A percentile compares a stretch with the other conserved stretches of the same genome.
Evolutionary conservation across 2,113 vertebrate genomes (phyloP).

Genomic region (Centropus unirufus): DNA sequence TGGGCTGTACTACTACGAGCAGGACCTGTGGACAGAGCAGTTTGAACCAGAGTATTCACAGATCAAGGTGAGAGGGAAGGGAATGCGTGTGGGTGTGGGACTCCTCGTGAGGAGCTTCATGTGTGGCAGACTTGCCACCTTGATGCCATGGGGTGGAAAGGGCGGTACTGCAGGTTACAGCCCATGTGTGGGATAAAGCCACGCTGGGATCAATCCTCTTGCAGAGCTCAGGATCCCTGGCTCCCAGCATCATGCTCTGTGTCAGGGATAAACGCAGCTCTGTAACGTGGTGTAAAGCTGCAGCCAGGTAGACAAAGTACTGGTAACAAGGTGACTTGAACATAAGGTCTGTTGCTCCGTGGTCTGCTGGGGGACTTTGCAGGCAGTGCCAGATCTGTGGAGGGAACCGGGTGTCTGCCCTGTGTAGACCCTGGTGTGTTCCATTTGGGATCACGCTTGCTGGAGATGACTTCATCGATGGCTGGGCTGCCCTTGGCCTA

Average conservation of each 20-base stretch:
- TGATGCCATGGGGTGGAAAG: background rate
- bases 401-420: background rate
- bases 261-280: background rate
- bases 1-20: conserved; percentile 96
- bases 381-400: background rate
- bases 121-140: background rate
- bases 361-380: background rate
- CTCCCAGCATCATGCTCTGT: background rate
- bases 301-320: background rate
- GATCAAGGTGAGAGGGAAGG: conserved; percentile 89
- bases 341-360: background rate
- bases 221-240: background rate
- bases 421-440: background rate
- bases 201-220: background rate
- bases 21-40: conserved; percentile 95
- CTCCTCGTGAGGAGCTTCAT: rapidly evolving
- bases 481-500: background rate
- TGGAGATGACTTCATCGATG: rapidly evolving
- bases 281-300: rapidly evolving
- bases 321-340: background rate
- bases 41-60: conserved; percentile 96
- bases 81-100: rapidly evolving
- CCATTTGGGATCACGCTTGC: rapidly evolving
- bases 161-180: background rate
- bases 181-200: background rate